Base-by-base conservation (phyloP, 2,113 vertebrate species). In the Silurus asotus region DNA sequence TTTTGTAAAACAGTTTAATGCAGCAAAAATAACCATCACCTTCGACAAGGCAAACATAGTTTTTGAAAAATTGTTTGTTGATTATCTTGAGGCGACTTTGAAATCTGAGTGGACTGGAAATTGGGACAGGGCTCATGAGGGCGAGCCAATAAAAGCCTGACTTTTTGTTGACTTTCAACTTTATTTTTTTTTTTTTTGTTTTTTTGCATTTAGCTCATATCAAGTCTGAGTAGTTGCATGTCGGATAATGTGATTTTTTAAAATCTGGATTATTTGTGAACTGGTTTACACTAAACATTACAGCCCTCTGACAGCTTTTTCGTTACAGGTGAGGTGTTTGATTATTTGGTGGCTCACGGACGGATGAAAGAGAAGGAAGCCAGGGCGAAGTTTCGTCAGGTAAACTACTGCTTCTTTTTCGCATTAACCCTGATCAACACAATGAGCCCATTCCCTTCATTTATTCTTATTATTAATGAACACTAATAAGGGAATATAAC, bases 321-420 rank as follows among this genome's bases (percentile, higher is more conserved):
- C 56, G 5, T 69, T 37, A 55, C 82, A 91, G 90, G 90, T 81
- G 90, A 91, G 74, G 90, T 91, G 75, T 96, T 96, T 56, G 95
- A 96, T 90, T 96, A 96, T 94, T 93, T 96, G 82, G 95, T 96
- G 88, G 95, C 95, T 0, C 95, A 96, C 0, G 95, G 95, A 87
- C 93, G 95, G 87, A 96, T 96, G 95, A 96, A 96, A 89, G 95
- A 96, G 93, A 96, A 96, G 86, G 95, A 96, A 86, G 95, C 95
- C 0, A 89, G 95, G 64, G 89, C 89, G 53, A 90, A 90, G 74
- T 90, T 90, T 81, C 89, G 89, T 9, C 89, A 90, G 87, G 89
- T 90, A 84, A 84, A 58, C 8, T 3, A n/a, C 13, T 23, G 17
- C 23, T 0, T 4, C 37, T 55, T 48, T 7, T 80, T 45, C 58